These are phyloP conservation scores for Drosophila persimilis DNA, from an alignment of 1,140 invertebrate species.

Conservation along the genomic window DNA sequence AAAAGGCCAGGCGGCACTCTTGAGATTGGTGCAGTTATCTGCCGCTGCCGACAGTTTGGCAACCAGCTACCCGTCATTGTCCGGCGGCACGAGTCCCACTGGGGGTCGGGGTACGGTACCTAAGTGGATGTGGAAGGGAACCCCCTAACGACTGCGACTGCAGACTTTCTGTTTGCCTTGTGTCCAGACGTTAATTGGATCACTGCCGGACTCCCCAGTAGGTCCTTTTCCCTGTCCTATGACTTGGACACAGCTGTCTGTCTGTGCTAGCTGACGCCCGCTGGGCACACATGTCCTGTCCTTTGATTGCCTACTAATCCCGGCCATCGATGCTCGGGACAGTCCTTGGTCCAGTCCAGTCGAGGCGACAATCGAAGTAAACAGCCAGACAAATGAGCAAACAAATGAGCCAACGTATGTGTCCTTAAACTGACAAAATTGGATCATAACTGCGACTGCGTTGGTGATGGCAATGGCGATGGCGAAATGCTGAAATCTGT, in stretches of 20 bases:
- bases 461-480: constrained; percentile 16
- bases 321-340: constrained; percentile 51
- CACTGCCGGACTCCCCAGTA: constrained; percentile 31
- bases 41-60: constrained; percentile 4
- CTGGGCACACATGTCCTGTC: constrained; percentile 69
- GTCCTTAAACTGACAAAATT: constrained; percentile 73
- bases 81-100: constrained; percentile 51
- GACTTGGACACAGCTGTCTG: constrained; percentile 52
- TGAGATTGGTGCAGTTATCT: constrained; percentile 53
- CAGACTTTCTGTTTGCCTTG: constrained; percentile 27
- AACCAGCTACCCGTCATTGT: constrained; percentile 65
- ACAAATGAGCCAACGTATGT: constrained; percentile 62
- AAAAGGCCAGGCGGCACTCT: constrained; percentile 2
- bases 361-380: constrained; percentile 62
- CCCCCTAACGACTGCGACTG: too few species aligned
- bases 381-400: constrained; percentile 75
- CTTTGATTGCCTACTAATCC: constrained; percentile 73
- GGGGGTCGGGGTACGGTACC: neutral
- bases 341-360: constrained; percentile 26
- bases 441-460: constrained; percentile 70
- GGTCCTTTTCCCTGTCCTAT: neutral
- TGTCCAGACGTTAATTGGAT: constrained; percentile 60
- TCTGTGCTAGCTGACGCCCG: constrained; percentile 27
- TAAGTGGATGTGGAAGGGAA: neutral
- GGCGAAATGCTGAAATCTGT: constrained; percentile 65